Conservation (phyloP, 2,113 vertebrate genomes). For the Isichthys henryi region DNA sequence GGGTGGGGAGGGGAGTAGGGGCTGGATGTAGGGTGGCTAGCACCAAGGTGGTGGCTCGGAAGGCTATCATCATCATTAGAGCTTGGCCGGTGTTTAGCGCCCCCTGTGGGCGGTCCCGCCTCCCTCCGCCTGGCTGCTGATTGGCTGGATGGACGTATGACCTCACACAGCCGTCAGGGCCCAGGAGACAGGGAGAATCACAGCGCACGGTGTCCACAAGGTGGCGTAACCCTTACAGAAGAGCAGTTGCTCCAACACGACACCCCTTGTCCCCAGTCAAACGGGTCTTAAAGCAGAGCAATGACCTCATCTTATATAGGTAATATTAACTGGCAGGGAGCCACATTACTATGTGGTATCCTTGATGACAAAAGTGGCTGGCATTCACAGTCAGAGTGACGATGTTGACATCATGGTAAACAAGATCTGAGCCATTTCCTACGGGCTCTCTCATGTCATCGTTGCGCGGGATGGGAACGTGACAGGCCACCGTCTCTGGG, state of each 20-base stretch:
- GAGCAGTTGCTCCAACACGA: neutral
- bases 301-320: neutral
- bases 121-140: neutral
- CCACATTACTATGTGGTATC: neutral
- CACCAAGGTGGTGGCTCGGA: neutral
- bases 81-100: neutral
- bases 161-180: neutral
- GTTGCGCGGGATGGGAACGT: neutral
- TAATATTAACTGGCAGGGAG: neutral
- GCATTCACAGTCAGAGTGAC: neutral
- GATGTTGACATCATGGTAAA: neutral
- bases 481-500: neutral
- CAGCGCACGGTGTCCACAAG: neutral
- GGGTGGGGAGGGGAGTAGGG: neutral
- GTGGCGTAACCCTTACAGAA: neutral
- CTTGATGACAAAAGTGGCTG: slow-evolving; percentile 4
- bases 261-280: neutral
- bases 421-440: slow-evolving; percentile 22
- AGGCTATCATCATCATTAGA: neutral
- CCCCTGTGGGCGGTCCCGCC: neutral
- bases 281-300: neutral
- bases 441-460: slow-evolving; percentile 4
- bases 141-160: neutral
- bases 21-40: neutral
- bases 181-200: neutral